phyloP scores from a whole-genome alignment of 2,888 invertebrate species.

The Coleophora deauratella region DNA sequence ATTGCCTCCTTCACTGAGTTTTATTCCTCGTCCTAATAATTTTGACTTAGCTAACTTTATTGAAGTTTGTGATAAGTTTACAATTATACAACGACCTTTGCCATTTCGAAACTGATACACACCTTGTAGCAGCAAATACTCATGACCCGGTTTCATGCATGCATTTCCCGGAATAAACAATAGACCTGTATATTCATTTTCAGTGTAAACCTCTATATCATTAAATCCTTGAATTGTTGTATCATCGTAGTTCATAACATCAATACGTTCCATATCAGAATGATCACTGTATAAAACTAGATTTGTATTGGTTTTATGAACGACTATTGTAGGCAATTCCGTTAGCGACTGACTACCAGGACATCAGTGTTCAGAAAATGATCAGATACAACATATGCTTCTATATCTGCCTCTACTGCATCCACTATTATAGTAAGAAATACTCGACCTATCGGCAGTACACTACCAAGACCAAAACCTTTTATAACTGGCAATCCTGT shows the following conservation, averaged over 20 bases:
- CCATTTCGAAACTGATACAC: background rate
- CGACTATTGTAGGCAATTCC: constrained; percentile 5
- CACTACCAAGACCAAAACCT: background rate
- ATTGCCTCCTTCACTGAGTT: too few relatives aligned
- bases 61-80: background rate
- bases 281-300: background rate
- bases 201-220: background rate
- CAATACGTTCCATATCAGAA: background rate
- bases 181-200: background rate
- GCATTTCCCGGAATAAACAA: background rate
- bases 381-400: constrained; percentile 4
- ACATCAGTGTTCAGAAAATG: constrained; percentile 3
- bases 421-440: constrained; percentile 2
- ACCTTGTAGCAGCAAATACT: background rate
- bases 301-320: constrained; percentile 2
- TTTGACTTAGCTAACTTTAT: background rate
- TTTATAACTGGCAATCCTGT: background rate
- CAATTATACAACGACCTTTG: background rate
- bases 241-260: background rate
- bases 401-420: constrained; percentile 4
- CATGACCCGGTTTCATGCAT: background rate
- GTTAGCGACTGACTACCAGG: constrained; percentile 5
- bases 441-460: background rate
- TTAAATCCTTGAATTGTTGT: background rate
- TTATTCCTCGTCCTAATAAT: background rate